phyloP scores from a whole-genome alignment of 2,888 invertebrate genomes.

The Bimastos eiseni region DNA sequence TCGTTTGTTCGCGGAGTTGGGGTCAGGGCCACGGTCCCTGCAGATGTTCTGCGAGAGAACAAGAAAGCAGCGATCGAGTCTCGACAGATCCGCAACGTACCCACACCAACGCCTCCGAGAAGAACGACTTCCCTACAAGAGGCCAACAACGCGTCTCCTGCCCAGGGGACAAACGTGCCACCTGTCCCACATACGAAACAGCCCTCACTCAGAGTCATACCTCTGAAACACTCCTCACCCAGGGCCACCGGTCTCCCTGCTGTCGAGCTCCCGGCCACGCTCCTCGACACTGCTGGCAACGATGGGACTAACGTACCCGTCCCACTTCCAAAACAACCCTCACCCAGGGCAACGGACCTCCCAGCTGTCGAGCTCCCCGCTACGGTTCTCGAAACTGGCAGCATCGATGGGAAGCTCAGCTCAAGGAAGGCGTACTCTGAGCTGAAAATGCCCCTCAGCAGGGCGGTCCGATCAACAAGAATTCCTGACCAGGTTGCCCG shows the following conservation, averaged over 20 bases:
- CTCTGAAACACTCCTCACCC: not conserved
- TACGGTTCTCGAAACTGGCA: not conserved
- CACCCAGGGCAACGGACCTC: not conserved
- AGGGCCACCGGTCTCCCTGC: not conserved
- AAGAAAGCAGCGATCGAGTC: not conserved
- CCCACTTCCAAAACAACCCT: not conserved
- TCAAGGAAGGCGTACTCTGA: not conserved
- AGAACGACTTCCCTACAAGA: not conserved
- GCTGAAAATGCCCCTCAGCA: not conserved
- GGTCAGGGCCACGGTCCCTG: not conserved
- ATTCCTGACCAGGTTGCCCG: not conserved
- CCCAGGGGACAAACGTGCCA: not conserved
- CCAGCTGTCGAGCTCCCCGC: not conserved
- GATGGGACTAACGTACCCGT: not conserved
- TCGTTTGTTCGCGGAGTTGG: conserved; percentile 1
- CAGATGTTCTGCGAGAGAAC: not conserved
- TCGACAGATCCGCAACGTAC: not conserved
- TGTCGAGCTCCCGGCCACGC: not conserved
- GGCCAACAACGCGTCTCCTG: not conserved
- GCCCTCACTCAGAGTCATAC: not conserved
- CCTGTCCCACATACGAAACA: not conserved
- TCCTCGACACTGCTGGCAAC: not conserved
- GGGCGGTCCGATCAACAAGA: not conserved
- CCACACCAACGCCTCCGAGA: not conserved
- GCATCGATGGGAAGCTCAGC: not conserved